phyloP scores from a whole-genome alignment of 2,797 vertebrate species.

The Anguilla anguilla region DNA sequence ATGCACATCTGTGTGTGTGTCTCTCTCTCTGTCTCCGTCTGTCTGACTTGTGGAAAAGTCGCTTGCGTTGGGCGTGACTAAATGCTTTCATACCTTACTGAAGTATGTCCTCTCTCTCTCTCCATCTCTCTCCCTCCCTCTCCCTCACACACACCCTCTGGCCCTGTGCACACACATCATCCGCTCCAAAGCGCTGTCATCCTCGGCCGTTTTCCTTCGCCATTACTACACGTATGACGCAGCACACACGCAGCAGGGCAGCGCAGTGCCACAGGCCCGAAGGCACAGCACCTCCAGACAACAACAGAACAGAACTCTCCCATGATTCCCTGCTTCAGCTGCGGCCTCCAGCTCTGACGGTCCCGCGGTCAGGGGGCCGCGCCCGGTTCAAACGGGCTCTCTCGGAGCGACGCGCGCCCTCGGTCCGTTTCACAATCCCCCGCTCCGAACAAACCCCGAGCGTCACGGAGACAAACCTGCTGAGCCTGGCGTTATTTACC shows the following conservation, averaged over 20 bases:
- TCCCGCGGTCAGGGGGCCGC: not conserved
- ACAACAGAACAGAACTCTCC: not conserved
- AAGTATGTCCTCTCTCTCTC: not conserved
- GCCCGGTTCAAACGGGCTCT: not conserved
- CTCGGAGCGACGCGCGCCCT: not conserved
- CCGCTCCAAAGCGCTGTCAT: not conserved
- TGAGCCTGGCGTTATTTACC: not conserved
- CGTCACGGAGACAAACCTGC: not conserved
- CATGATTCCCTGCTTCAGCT: not conserved
- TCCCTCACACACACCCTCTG: not conserved
- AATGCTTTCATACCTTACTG: too few species aligned
- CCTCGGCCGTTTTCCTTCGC: not conserved
- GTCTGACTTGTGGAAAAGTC: too few species aligned
- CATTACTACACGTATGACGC: not conserved
- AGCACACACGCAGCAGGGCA: too few species aligned
- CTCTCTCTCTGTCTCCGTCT: too few species aligned
- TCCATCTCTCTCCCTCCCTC: not conserved
- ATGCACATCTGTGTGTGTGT: too few species aligned
- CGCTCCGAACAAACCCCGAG: not conserved
- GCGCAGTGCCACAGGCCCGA: not conserved
- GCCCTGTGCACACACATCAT: not conserved
- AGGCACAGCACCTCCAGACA: not conserved
- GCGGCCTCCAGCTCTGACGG: too few species aligned
- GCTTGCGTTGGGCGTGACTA: too few species aligned
- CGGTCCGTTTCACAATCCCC: not conserved